Percentiles rank a stretch among this genome's conserved stretches.
phyloP scores from a whole-genome alignment of 2,888 invertebrate species.

The Pristionchus entomophagus region DNA sequence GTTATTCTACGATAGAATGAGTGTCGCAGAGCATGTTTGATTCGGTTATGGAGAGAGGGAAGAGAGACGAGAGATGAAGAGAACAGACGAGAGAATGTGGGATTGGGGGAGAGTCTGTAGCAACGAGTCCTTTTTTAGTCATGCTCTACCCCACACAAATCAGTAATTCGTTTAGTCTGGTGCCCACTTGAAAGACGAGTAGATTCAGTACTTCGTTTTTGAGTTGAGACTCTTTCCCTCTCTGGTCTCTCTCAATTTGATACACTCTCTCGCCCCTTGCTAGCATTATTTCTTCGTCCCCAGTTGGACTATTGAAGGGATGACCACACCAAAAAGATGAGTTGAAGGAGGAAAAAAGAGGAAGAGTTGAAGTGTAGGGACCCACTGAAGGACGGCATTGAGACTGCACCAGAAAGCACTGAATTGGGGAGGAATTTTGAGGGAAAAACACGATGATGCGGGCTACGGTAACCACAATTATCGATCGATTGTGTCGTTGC shows the following conservation, averaged over 20 bases:
- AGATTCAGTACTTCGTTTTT: neutral
- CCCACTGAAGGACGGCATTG: neutral
- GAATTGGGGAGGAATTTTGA: neutral
- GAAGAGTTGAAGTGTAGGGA: neutral
- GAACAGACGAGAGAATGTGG: neutral
- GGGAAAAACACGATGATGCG: no score
- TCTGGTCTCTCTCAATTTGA: neutral
- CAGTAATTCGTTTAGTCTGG: neutral
- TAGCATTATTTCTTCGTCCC: neutral
- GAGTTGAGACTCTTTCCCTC: neutral
- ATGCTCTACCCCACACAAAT: neutral
- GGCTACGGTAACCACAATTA: no score
- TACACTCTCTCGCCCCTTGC: neutral
- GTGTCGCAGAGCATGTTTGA: neutral
- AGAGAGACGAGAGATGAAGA: neutral
- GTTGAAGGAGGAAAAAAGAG: neutral
- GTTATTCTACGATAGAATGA: neutral
- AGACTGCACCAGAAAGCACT: neutral
- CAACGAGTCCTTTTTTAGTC: neutral
- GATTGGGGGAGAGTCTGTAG: neutral
- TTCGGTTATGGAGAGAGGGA: neutral
- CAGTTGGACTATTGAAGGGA: neutral
- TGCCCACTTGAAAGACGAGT: neutral
- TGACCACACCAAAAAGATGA: neutral
- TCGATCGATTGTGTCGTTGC: neutral